A percentile compares a stretch with the other conserved stretches of the same genome.
These are phyloP conservation scores for Oncorhynchus nerka DNA, from an alignment of 2,113 vertebrate species.

Conservation along the genomic window DNA sequence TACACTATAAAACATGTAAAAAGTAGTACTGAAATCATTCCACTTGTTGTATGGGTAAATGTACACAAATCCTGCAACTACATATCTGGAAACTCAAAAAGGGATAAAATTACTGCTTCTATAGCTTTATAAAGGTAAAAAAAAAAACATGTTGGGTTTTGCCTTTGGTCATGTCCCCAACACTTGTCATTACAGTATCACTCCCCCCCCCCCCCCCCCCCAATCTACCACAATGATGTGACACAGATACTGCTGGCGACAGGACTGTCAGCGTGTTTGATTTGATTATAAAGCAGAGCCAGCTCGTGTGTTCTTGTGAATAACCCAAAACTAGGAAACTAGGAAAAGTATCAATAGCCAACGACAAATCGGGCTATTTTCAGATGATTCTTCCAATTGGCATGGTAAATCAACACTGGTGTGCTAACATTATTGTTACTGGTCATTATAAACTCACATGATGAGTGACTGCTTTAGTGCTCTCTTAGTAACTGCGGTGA, in stretches of 20 bases:
- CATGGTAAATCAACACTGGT: conserved; percentile 17
- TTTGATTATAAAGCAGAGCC: conserved; percentile 4
- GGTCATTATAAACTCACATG: conserved; percentile 11
- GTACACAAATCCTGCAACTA: conserved; percentile 47
- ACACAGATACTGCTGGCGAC: not conserved
- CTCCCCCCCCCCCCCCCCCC: conserved; percentile 1
- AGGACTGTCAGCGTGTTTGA: conserved; percentile 3
- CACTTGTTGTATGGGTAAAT: conserved; percentile 49
- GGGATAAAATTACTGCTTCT: conserved; percentile 34
- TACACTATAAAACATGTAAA: conserved; percentile 60
- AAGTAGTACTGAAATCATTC: conserved; percentile 55
- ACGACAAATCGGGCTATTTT: conserved; percentile 1
- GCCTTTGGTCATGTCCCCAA: conserved; percentile 48
- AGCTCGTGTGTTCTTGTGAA: not conserved
- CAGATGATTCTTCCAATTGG: not conserved
- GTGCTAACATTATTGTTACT: conserved; percentile 4
- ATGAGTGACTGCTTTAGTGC: not conserved
- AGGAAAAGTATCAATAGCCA: not conserved
- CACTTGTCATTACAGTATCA: not conserved
- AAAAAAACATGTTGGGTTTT: conserved; percentile 32
- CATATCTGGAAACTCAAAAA: conserved; percentile 36
- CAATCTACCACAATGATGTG: conserved; percentile 1
- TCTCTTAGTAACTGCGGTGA: not conserved
- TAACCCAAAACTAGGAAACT: not conserved
- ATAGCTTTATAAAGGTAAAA: conserved; percentile 60